Percentiles rank a stretch among this genome's conserved stretches.
Conservation (phyloP, 1,140 invertebrate species). For the Heliothis subflexa region DNA sequence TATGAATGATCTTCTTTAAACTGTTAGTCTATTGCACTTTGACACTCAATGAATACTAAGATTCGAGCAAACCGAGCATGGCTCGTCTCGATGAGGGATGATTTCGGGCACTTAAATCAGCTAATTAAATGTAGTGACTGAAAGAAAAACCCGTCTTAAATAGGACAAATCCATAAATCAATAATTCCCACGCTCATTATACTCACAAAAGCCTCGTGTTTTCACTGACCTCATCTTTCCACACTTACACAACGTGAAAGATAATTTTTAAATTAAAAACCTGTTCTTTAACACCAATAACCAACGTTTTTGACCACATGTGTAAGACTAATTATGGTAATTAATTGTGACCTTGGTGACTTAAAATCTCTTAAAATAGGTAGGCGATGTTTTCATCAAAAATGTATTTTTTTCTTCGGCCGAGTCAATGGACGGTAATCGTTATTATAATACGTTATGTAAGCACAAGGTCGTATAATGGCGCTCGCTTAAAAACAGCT, state of each 20-base stretch:
- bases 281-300: not conserved
- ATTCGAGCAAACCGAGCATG: no score
- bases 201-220: not conserved
- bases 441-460: not conserved
- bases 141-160: no score
- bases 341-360: conserved; percentile 16
- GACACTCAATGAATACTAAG: no score
- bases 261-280: conserved; percentile 27
- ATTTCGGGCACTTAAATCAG: no score
- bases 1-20: no score
- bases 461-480: no score
- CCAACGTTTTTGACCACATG: conserved; percentile 1
- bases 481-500: no score
- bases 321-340: conserved; percentile 28
- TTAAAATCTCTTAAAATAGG: not conserved
- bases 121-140: no score
- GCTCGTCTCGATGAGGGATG: no score
- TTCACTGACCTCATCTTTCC: conserved; percentile 14
- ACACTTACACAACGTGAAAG: conserved; percentile 1
- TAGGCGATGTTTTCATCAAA: conserved; percentile 1
- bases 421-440: not conserved
- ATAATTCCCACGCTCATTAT: not conserved
- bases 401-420: not conserved
- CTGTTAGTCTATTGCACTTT: no score
- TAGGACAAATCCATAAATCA: not conserved